Evolutionary conservation across 2,888 invertebrate genomes (phyloP), one percentile per base, ranked within the genome.

Genomic region (Rotaria sp.): DNA sequence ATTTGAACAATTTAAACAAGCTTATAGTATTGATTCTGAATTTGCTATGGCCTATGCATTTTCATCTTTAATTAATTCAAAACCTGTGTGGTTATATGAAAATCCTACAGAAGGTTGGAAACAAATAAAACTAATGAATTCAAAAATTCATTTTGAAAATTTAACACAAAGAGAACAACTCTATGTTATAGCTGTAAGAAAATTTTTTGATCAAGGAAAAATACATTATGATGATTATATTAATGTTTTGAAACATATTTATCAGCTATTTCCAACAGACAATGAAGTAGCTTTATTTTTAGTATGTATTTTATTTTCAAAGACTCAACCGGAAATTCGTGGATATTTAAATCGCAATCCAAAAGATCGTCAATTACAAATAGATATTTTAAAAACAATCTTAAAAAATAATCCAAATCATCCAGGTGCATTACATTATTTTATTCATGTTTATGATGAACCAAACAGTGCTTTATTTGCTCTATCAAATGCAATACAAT

Each of bases 361-460:
- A 11, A n/a, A 74, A 74, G 74, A 38, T 74, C 21, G 21, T 74
- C 35, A 74, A 74, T 74, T 38, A 38, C 74, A 74, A 74, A 74
- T 74, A 5, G 21, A 74, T 5, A 30, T 74, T 38, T 74, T 74
- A 38, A 38, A 38, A 35, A 35, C 0, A 21, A 38, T 74, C 3
- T 38, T 74, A 35, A 74, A 74, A 74, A 21, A 3, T 7, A 74
- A 74, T 74, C 38, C 74, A 74, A 38, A 74, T 74, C 74, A 74
- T 74, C 74, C 74, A 7, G 74, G 74, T 74, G 74, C 74, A 21
- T 74, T 74, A 74, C 74, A 74, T 38, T 74, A 74, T 74, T 74
- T 74, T 38, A 74, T 26, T 21, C 74, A 74, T 74, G 74, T 74
- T 35, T 30, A 74, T 74, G 74, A 74, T 74, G 18, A 30, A 74